Evolutionary conservation across 2,888 invertebrate genomes (phyloP).

Genomic region (Mimumesa dahlbomi): DNA sequence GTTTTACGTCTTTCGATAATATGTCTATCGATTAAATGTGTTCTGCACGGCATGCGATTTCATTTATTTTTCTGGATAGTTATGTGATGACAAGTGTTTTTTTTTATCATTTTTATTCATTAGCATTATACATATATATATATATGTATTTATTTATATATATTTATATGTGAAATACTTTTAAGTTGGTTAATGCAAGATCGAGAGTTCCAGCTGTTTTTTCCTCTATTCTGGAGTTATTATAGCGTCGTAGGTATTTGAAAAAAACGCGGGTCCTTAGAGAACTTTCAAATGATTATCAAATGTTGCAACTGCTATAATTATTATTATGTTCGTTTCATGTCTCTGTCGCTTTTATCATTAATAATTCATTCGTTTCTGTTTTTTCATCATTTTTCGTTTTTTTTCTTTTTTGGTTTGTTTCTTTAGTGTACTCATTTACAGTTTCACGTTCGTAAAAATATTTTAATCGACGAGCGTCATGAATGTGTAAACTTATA

Average conservation of each 20-base stretch:
- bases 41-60: conserved; percentile 39
- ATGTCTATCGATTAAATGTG: conserved; percentile 48
- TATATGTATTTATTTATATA: conserved; percentile 2
- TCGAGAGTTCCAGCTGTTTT: conserved; percentile 3
- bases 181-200: conserved; percentile 18
- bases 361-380: conserved; percentile 36
- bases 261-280: conserved; percentile 10
- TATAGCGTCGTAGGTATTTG: background rate
- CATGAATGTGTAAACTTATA: background rate
- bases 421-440: conserved; percentile 2
- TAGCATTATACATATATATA: conserved; percentile 5
- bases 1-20: conserved; percentile 36
- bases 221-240: background rate
- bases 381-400: no score
- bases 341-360: background rate
- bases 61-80: background rate
- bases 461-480: background rate
- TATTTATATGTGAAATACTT: conserved; percentile 13
- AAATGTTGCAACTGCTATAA: conserved; percentile 54
- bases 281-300: conserved; percentile 69
- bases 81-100: conserved; percentile 16
- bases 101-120: conserved; percentile 10
- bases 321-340: background rate
- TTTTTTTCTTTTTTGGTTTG: conserved; percentile 10
- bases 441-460: background rate